These are phyloP conservation scores for Urocyon cinereoargenteus DNA, from an alignment of 2,797 vertebrate species.

Conservation along the genomic window DNA sequence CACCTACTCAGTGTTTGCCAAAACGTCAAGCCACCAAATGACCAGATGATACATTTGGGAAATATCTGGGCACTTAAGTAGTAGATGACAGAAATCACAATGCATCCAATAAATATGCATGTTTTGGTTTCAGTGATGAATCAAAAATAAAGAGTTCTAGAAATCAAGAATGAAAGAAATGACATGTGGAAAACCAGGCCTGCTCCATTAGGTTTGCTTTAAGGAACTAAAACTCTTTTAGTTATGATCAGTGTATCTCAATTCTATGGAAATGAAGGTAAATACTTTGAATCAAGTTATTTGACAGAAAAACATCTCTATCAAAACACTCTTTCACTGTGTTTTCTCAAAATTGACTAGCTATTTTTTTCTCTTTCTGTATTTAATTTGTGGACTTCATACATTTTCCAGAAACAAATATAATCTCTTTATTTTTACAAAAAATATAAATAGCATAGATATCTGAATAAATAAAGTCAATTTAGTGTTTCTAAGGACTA, in stretches of 20 bases:
- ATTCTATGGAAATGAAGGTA: neutral
- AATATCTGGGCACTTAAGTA: neutral
- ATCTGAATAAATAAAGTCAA: neutral
- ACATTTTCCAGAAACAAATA: neutral
- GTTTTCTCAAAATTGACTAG: neutral
- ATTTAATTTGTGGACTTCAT: neutral
- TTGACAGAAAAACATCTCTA: neutral
- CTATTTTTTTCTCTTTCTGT: neutral
- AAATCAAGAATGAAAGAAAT: neutral
- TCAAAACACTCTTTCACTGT: neutral
- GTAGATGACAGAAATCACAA: neutral
- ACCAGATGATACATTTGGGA: neutral
- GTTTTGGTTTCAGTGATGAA: neutral
- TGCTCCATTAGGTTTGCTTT: neutral
- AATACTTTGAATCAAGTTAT: slow-evolving; percentile 13
- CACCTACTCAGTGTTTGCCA: neutral
- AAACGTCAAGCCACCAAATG: neutral
- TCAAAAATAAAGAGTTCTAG: neutral
- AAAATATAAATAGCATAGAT: neutral
- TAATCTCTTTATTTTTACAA: neutral
- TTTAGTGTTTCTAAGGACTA: neutral
- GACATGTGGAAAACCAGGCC: neutral
- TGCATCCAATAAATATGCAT: neutral
- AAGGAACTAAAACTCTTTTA: neutral
- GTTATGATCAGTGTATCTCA: neutral